These are phyloP conservation scores for Bugula neritina DNA, from an alignment of 2,888 invertebrate species.

Conservation along the genomic window DNA sequence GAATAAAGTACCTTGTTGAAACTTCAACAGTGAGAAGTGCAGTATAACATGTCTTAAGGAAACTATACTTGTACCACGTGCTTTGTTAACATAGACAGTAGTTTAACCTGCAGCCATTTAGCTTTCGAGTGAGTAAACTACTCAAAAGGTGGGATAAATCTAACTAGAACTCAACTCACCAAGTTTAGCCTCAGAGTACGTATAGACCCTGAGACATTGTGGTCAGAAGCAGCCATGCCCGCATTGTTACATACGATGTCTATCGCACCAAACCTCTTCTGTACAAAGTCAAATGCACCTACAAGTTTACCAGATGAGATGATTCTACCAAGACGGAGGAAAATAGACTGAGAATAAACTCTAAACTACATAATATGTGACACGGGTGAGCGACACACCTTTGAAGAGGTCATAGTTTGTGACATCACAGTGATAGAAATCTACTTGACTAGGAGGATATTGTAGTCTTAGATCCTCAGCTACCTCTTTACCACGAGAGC, in stretches of 20 bases:
- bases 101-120: too few relatives aligned
- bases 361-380: neutral
- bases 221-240: slow-evolving; percentile 55
- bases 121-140: too few relatives aligned
- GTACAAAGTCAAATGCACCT: slow-evolving; percentile 37
- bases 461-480: neutral
- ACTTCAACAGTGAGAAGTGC: too few relatives aligned
- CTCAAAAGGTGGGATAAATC: too few relatives aligned
- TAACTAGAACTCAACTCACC: neutral
- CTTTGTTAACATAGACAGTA: too few relatives aligned
- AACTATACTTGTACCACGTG: too few relatives aligned
- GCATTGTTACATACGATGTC: slow-evolving; percentile 77
- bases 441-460: slow-evolving; percentile 8
- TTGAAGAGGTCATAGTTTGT: neutral
- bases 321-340: neutral
- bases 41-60: too few relatives aligned
- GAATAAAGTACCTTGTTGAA: too few relatives aligned
- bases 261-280: slow-evolving; percentile 65
- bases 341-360: neutral
- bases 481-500: neutral
- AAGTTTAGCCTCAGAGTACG: neutral
- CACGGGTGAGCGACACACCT: too few relatives aligned
- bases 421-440: slow-evolving; percentile 10
- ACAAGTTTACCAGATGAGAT: slow-evolving; percentile 29
- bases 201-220: neutral